phyloP scores from a whole-genome alignment of 1,140 invertebrate species.

The Zaprionus camerounensis region DNA sequence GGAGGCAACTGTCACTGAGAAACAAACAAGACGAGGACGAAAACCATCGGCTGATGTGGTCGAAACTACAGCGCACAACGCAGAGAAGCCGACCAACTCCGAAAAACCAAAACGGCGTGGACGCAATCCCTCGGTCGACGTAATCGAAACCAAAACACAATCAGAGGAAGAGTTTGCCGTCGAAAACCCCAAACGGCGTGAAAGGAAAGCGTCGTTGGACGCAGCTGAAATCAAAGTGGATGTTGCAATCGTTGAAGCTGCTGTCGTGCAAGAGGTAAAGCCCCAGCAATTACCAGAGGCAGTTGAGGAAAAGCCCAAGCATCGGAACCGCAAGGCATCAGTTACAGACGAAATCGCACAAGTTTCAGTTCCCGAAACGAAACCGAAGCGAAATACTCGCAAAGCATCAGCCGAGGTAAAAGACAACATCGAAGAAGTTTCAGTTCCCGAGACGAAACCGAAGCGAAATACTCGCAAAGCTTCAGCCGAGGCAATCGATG shows the following conservation, averaged over 20 bases:
- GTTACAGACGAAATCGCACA: constrained; percentile 1
- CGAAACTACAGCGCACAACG: not conserved
- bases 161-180: not conserved
- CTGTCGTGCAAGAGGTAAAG: not conserved
- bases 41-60: constrained; percentile 26
- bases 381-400: not conserved
- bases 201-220: not conserved
- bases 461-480: constrained; percentile 16
- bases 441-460: constrained; percentile 10
- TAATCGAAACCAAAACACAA: not conserved
- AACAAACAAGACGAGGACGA: constrained; percentile 16
- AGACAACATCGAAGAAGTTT: not conserved
- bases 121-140: constrained; percentile 31
- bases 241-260: not conserved
- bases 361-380: constrained; percentile 2
- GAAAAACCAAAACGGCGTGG: constrained; percentile 37
- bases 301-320: constrained; percentile 27
- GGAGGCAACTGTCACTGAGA: not conserved
- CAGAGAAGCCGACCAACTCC: not conserved
- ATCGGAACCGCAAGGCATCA: constrained; percentile 34
- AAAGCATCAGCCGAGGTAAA: constrained; percentile 30
- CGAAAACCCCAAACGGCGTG: constrained; percentile 6
- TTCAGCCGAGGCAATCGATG: constrained; percentile 18
- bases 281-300: not conserved
- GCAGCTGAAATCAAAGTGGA: not conserved